A percentile compares a stretch with the other conserved stretches of the same genome.
Conservation (phyloP, 2,113 vertebrate species). For the Microcebus jonahi region DNA sequence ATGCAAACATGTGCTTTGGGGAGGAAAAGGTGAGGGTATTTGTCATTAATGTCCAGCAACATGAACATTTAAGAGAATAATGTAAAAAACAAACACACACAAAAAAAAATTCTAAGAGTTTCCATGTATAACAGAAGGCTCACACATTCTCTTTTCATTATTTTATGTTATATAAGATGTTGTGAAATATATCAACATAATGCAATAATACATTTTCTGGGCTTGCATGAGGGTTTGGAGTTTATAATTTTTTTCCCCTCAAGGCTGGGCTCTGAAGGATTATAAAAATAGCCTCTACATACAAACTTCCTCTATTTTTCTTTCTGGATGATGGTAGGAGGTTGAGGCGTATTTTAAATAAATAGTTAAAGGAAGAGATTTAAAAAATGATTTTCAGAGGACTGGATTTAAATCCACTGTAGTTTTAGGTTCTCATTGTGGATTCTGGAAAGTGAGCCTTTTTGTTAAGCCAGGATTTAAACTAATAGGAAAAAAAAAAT, state of each 20-base stretch:
- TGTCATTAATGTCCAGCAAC: neutral
- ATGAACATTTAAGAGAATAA: neutral
- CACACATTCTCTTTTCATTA: neutral
- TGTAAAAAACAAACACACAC: neutral
- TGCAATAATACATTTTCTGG: neutral
- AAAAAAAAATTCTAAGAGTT: neutral
- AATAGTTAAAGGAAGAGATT: neutral
- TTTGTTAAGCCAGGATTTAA: neutral
- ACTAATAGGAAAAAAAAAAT: neutral
- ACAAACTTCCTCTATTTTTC: neutral
- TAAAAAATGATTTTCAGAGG: neutral
- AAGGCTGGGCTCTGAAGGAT: too few species aligned
- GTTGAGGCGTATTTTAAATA: neutral
- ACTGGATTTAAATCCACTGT: too few species aligned
- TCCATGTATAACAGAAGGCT: rapidly evolving
- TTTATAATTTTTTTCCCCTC: too few species aligned
- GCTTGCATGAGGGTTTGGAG: rapidly evolving
- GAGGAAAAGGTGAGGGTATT: neutral
- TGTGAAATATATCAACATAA: neutral
- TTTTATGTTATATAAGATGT: neutral
- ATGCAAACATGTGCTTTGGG: neutral
- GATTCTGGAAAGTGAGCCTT: neutral
- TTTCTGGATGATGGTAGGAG: neutral
- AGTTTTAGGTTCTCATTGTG: neutral
- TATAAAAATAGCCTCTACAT: neutral